phyloP scores from a whole-genome alignment of 2,113 vertebrate species.

The Lophotis ruficrista region DNA sequence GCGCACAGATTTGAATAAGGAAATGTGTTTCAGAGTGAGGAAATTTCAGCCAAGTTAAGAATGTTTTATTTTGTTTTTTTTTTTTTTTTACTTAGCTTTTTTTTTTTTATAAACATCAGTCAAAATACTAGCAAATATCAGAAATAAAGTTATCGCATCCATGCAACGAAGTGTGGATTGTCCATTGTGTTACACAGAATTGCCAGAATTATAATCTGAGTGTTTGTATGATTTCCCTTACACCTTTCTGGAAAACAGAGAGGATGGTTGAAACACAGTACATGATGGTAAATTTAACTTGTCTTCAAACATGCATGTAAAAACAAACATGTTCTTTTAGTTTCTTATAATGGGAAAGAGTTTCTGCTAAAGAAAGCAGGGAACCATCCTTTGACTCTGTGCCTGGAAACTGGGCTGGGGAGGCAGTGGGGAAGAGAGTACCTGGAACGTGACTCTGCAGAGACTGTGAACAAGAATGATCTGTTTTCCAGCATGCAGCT shows the following conservation, averaged over 20 bases:
- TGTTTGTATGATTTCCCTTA: neutral
- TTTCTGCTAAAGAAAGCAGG: neutral
- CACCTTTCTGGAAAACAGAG: neutral
- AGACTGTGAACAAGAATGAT: neutral
- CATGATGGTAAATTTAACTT: neutral
- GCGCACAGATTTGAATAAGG: neutral
- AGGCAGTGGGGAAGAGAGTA: neutral
- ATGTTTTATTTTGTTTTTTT: neutral
- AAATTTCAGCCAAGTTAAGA: neutral
- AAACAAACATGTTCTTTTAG: neutral
- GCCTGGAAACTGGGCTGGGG: neutral
- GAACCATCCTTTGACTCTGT: neutral
- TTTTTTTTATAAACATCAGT: neutral
- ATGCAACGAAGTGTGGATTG: neutral
- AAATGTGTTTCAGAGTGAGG: neutral
- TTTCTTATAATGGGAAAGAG: neutral
- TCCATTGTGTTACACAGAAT: neutral
- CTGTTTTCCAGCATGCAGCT: neutral
- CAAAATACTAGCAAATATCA: neutral
- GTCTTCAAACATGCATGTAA: neutral
- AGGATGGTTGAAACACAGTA: neutral
- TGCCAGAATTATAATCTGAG: neutral
- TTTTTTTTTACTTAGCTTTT: neutral
- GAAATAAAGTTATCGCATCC: neutral
- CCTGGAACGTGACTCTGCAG: neutral